Base-by-base conservation (phyloP, 2,888 invertebrate genomes). In the Campoplex nolae region DNA sequence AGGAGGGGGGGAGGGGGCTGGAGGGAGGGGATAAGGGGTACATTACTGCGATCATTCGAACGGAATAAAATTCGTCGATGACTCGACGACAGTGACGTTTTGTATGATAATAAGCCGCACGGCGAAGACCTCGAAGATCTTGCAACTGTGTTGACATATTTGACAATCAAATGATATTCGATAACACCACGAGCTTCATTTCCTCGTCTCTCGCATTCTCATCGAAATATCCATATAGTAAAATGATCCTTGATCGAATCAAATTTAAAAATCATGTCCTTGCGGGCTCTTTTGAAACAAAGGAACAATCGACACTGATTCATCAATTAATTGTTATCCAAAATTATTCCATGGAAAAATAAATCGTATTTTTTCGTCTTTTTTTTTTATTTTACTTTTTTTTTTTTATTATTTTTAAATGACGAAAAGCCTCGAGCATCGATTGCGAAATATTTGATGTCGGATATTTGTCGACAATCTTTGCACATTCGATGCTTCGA, bases 121-220 rank as follows among this genome's bases (percentile, higher is more conserved):
- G 71, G 7, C 70, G 70, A 62, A 84, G 84, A 67, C 73, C 81
- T 74, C 84, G 79, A 79, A 51, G 38, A 79, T 84, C 62, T 56
- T 58, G 79, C 68, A 79, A 48, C 75, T 77, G 77, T 76, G 70
- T 83, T 54, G 16, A 83, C 71, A 84, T 48, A 79, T 73, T 74
- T 75, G 79, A 81, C 80, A 70, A 80, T 81, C 80, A 62, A 62
- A 73, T 58, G 75, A 70, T 23, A 23, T 70, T 83, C 68, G 56
- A 83, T 80, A 48, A 71, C 54, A 80, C 70, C 54, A 80, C 70
- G 71, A 58, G 9, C 38, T 18, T 45, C 35, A 54, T 38, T 68
- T 54, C 51, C 65, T 62, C 56, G 38, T 65, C 54, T 23, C 70
- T 38, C 68, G 6, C 23, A 11, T 42, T 70, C 42, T 42, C 32